Evolutionary conservation across 1,140 invertebrate species (phyloP).

Genomic region (Megalonaias nervosa): DNA sequence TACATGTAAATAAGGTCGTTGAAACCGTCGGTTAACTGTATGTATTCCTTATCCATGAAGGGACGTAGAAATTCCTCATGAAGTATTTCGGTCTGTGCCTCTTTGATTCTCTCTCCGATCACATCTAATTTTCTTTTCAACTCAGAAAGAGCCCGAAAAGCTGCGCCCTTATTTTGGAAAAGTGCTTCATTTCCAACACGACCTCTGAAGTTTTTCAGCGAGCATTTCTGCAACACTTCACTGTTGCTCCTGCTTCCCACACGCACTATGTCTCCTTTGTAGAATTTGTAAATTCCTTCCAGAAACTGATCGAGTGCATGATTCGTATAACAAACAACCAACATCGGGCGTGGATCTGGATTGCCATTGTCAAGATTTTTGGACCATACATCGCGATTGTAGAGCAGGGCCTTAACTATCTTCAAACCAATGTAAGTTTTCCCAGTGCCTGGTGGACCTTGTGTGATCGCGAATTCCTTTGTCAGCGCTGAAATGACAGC

Average conservation of each 20-base stretch:
- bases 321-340: slow-evolving; percentile 88
- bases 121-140: too few species aligned
- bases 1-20: slow-evolving; percentile 11
- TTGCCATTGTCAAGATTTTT: background rate
- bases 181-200: slow-evolving; percentile 26
- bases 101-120: slow-evolving; percentile 36
- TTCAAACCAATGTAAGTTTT: slow-evolving; percentile 64
- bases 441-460: slow-evolving; percentile 73
- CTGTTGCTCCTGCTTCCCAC: slow-evolving; percentile 82
- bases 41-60: slow-evolving; percentile 28
- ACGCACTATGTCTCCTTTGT: slow-evolving; percentile 75
- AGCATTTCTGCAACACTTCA: slow-evolving; percentile 45
- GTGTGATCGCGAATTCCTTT: slow-evolving; percentile 79
- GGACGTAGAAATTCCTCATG: slow-evolving; percentile 45
- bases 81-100: slow-evolving; percentile 46
- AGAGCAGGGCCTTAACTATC: slow-evolving; percentile 59
- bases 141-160: too few species aligned
- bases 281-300: slow-evolving; percentile 73
- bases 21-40: slow-evolving; percentile 24
- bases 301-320: slow-evolving; percentile 90
- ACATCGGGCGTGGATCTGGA: slow-evolving; percentile 73
- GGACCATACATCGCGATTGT: slow-evolving; percentile 54
- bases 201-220: slow-evolving; percentile 40
- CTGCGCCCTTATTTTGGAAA: too few species aligned
- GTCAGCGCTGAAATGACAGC: slow-evolving; percentile 71